Evolutionary conservation across 2,888 invertebrate genomes (phyloP), one percentile per base, ranked within the genome.

Genomic region (Epistrophella euchroma): DNA sequence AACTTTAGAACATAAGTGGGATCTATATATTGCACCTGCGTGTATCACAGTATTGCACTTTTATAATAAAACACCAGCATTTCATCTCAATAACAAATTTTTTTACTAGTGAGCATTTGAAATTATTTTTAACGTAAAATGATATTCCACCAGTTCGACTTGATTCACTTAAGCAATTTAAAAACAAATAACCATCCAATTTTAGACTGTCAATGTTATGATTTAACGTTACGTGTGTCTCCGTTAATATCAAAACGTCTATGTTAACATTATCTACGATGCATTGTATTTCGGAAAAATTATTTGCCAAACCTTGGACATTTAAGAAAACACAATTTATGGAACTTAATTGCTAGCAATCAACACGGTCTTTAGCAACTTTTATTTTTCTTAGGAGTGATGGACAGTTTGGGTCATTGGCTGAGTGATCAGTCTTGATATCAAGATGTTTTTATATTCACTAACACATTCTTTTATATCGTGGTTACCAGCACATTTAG

Each of bases 41-140:
- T 22, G 10, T 55, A 55, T 55, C 55, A 28, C 28, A 55, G 25
- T 28, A 55, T 47, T 47, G 19, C n/a, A 50, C 50, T 25, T 50
- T 50, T 50, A 13, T 50, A 11, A 50, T 22, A 2, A 50, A 6
- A 22, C 50, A 43, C n/a, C 25, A 35, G 32, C 45, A 32, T 19
- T 35, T 47, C 28, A n/a, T 25, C 2, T 28, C 55, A 28, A 55
- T 2, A 0, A 55, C 28, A 55, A 13, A 28, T 55, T 28, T 55
- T 55, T 28, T 55, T 15, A 55, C 28, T 0, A 55, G 2, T 2
- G 28, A 55, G n/a, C 9, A 55, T 55, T 55, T 55, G 0, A 55
- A 28, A n/a, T 28, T 28, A n/a, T 55, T 55, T 55, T 6, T 55
- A 5, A 55, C 7, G 9, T 28, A 55, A n/a, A 28, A 55, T 0